Evolutionary conservation across 1,140 invertebrate species (phyloP).

Genomic region (Aphelenchoides besseyi): DNA sequence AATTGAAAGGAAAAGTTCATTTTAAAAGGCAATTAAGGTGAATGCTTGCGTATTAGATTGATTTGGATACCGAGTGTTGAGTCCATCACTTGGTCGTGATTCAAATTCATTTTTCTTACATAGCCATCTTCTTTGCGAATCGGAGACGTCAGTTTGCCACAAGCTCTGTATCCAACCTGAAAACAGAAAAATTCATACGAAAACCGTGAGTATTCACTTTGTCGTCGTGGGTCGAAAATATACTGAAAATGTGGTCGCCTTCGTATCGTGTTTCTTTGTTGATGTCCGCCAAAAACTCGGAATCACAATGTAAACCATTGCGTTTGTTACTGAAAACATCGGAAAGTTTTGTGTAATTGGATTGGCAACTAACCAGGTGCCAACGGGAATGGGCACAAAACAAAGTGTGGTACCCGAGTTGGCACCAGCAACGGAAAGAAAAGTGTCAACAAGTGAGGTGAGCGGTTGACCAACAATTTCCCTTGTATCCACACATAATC

Average conservation of each 20-base stretch:
- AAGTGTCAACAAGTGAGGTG: slow-evolving; percentile 52
- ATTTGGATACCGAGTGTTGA: slow-evolving; percentile 50
- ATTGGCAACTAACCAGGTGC: slow-evolving; percentile 38
- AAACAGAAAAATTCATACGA: not conserved
- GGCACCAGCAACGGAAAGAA: slow-evolving; percentile 47
- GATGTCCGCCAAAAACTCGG: slow-evolving; percentile 51
- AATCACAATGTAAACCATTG: slow-evolving; percentile 51
- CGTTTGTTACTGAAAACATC: slow-evolving; percentile 23
- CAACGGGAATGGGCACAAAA: slow-evolving; percentile 47
- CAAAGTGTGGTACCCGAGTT: slow-evolving; percentile 45
- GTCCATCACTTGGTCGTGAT: slow-evolving; percentile 46
- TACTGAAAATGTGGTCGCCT: slow-evolving; percentile 48
- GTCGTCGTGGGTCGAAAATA: slow-evolving; percentile 43
- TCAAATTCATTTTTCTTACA: slow-evolving; percentile 32
- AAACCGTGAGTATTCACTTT: slow-evolving; percentile 27
- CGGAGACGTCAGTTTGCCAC: slow-evolving; percentile 31
- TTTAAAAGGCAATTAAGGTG: slow-evolving; percentile 13
- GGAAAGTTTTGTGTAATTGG: not conserved
- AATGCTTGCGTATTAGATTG: slow-evolving; percentile 42
- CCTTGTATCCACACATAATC: slow-evolving; percentile 49
- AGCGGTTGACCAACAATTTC: slow-evolving; percentile 45
- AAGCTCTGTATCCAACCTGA: slow-evolving; percentile 43
- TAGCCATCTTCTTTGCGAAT: slow-evolving; percentile 45
- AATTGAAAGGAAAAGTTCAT: not conserved
- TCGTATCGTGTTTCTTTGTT: slow-evolving; percentile 38